Base-by-base conservation (phyloP, 2,113 vertebrate species). In the Trichechus manatus region DNA sequence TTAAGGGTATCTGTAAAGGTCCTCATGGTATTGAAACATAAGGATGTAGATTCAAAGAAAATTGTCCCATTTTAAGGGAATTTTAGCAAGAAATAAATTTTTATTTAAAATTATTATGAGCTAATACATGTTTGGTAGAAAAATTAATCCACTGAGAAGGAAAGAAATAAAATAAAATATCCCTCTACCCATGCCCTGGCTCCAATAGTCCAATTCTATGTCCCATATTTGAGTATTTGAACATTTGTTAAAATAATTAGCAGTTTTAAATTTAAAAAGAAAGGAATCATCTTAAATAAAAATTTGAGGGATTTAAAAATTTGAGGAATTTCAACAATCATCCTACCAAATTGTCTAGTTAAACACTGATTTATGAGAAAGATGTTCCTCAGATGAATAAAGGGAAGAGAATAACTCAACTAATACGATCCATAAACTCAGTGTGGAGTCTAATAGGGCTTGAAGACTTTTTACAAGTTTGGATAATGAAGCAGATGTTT, bases 401-500 rank as follows among this genome's bases (percentile, higher is more conserved):
- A 93, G 33, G 15, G 39, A 92, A 87, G 61, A 94, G 33, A 70
- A 93, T 64, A 94, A 89, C 59, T 87, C 53, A 78, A 68, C 56
- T 87, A 96, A 96, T 94, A 83, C 0, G 19, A 95, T 31, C 79
- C 93, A 96, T 97, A 97, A 97, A 95, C 72, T 31, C 96, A 82
- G 83, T 90, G 47, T 96, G 97, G 39, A 84, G 9, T 96, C 95
- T 93, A 72, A 97, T 93, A 97, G 90, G 44, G 44, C 47, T 74
- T 64, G 29, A 74, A 77, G 90, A 91, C 87, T 90, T 88, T 94
- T 94, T 91, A 91, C 23, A 70, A 77, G 70, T 95, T 89, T 78
- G 87, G 80, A 96, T 97, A 97, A 95, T 95, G 78, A 96, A 97
- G 81, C 96, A 97, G 94, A 96, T 94, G 94, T 97, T 95, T 77